A percentile compares a stretch with the other conserved stretches of the same genome.
These are phyloP conservation scores for Dynastes hyllus DNA, from an alignment of 2,888 invertebrate genomes.

Conservation along the genomic window DNA sequence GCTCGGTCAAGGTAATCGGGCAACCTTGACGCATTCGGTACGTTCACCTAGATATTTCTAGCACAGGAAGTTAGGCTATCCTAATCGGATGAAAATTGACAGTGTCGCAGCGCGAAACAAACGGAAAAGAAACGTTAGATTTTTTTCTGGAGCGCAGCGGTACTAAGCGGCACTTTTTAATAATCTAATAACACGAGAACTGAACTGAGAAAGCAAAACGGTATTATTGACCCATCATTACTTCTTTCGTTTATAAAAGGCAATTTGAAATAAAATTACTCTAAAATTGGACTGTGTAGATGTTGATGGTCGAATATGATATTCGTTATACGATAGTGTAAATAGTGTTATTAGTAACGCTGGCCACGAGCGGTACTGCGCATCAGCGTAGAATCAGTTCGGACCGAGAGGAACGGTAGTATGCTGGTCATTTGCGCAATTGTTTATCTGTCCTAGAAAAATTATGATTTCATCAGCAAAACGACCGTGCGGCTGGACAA, in stretches of 20 bases:
- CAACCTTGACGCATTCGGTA: constrained; percentile 34
- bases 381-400: too few species aligned
- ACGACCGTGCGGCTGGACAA: too few species aligned
- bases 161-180: neutral
- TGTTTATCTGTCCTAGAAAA: too few species aligned
- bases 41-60: constrained; percentile 24
- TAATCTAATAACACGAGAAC: neutral
- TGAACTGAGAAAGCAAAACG: neutral
- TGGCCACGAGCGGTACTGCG: too few species aligned
- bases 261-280: neutral
- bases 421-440: too few species aligned
- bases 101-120: neutral
- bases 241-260: neutral
- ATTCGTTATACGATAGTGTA: too few species aligned
- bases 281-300: too few species aligned
- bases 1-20: constrained; percentile 26
- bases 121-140: neutral
- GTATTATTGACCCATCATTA: constrained; percentile 24
- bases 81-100: constrained; percentile 39
- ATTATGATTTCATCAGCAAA: too few species aligned
- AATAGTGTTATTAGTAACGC: too few species aligned
- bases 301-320: too few species aligned
- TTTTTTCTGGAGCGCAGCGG: neutral
- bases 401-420: too few species aligned
- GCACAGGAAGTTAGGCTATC: constrained; percentile 33